Percentiles rank a stretch among this genome's conserved stretches.
Conservation (phyloP, 2,888 invertebrate genomes). For the Priocnemis perturbator region DNA sequence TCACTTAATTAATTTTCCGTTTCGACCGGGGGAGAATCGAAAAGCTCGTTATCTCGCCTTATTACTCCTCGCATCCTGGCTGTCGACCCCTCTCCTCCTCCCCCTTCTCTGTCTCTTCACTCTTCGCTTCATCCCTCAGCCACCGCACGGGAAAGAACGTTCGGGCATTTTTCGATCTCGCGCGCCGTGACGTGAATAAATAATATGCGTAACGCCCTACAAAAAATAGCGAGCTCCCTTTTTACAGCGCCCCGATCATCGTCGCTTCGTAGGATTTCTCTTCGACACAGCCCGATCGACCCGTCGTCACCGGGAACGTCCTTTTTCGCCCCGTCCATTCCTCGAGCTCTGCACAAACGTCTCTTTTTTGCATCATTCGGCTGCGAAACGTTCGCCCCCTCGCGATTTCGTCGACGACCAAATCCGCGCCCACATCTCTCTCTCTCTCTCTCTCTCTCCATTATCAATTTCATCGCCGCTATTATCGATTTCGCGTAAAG, state of each 20-base stretch:
- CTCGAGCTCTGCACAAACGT: too few species aligned
- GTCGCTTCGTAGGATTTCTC: not conserved
- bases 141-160: conserved; percentile 41
- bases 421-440: too few species aligned
- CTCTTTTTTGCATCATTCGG: too few species aligned
- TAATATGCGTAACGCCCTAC: conserved; percentile 59
- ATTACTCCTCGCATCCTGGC: conserved; percentile 57
- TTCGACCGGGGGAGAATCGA: conserved; percentile 61
- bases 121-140: conserved; percentile 46
- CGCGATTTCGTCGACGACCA: too few species aligned
- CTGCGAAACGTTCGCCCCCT: too few species aligned
- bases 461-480: too few species aligned
- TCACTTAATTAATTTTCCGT: conserved; percentile 71
- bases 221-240: conserved; percentile 24
- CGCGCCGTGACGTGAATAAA: conserved; percentile 57
- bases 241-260: conserved; percentile 4
- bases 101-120: conserved; percentile 1
- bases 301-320: too few species aligned
- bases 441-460: too few species aligned
- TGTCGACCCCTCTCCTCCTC: conserved; percentile 30
- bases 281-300: not conserved
- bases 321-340: too few species aligned
- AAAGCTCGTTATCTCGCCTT: conserved; percentile 66
- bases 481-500: too few species aligned
- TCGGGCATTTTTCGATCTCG: conserved; percentile 57